phyloP scores from a whole-genome alignment of 2,888 invertebrate genomes.

The Agonopterix arenella region DNA sequence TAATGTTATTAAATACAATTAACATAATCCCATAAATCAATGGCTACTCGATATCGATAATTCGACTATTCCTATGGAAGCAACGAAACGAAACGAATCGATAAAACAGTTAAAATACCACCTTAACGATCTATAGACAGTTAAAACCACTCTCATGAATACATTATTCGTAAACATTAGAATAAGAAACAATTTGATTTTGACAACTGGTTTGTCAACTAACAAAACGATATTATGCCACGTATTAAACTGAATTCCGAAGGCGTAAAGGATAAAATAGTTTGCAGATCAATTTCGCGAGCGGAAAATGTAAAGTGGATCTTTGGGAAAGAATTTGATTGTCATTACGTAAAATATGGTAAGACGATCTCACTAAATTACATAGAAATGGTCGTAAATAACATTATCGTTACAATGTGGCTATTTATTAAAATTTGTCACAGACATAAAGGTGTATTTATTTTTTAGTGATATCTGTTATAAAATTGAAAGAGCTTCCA shows the following conservation, averaged over 20 bases:
- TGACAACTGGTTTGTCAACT: slow-evolving; percentile 13
- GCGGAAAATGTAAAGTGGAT: neutral
- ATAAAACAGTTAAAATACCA: slow-evolving; percentile 55
- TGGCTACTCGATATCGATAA: slow-evolving; percentile 44
- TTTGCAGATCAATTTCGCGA: slow-evolving; percentile 2
- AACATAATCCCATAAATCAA: slow-evolving; percentile 54
- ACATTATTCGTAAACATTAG: slow-evolving; percentile 48
- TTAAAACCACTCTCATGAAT: slow-evolving; percentile 56
- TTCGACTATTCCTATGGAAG: slow-evolving; percentile 52
- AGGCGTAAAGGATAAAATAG: slow-evolving; percentile 10
- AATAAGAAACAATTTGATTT: slow-evolving; percentile 42
- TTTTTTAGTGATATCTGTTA: slow-evolving; percentile 3
- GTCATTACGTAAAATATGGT: slow-evolving; percentile 24
- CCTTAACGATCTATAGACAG: slow-evolving; percentile 52
- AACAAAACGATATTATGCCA: neutral
- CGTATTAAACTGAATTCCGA: slow-evolving; percentile 2
- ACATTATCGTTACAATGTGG: slow-evolving; percentile 5
- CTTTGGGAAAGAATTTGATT: slow-evolving; percentile 18
- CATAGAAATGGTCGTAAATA: slow-evolving; percentile 10
- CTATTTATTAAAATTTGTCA: slow-evolving; percentile 9
- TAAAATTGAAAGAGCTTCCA: slow-evolving; percentile 2
- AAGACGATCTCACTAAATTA: slow-evolving; percentile 25
- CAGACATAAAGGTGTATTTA: slow-evolving; percentile 4
- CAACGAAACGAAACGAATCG: slow-evolving; percentile 42
- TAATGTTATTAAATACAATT: slow-evolving; percentile 25